Percentiles rank a stretch among this genome's conserved stretches.
Conservation (phyloP, 2,113 vertebrate genomes). For the Rhinichthys klamathensis region DNA sequence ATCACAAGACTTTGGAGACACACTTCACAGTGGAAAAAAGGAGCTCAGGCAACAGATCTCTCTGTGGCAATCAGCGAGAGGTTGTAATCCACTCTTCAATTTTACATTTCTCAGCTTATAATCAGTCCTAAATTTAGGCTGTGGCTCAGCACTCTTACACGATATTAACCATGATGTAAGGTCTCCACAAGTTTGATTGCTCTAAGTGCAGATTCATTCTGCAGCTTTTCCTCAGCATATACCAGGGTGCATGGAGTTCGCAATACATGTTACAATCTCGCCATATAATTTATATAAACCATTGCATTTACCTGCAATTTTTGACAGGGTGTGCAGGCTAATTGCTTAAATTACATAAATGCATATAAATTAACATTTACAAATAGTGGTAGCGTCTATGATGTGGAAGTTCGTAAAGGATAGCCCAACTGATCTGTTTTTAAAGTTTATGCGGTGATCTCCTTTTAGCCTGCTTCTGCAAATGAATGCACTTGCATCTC, state of each 20-base stretch:
- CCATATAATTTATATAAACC: neutral
- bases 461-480: neutral
- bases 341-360: neutral
- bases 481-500: slow-evolving; percentile 4
- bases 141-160: slow-evolving; percentile 7
- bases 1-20: slow-evolving; percentile 1
- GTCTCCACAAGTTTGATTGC: neutral
- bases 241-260: neutral
- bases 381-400: neutral
- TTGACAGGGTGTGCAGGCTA: neutral
- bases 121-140: slow-evolving; percentile 21
- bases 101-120: slow-evolving; percentile 26
- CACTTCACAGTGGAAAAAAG: neutral
- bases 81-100: slow-evolving; percentile 1
- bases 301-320: neutral
- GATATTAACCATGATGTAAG: slow-evolving; percentile 3
- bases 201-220: slow-evolving; percentile 5
- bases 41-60: neutral
- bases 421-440: neutral
- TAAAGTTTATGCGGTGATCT: neutral
- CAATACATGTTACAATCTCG: neutral
- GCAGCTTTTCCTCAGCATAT: neutral
- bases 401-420: neutral
- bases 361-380: neutral
- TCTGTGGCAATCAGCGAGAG: neutral